These are phyloP conservation scores for Pelobates cultripes DNA, from an alignment of 2,797 vertebrate genomes.

Conservation along the genomic window DNA sequence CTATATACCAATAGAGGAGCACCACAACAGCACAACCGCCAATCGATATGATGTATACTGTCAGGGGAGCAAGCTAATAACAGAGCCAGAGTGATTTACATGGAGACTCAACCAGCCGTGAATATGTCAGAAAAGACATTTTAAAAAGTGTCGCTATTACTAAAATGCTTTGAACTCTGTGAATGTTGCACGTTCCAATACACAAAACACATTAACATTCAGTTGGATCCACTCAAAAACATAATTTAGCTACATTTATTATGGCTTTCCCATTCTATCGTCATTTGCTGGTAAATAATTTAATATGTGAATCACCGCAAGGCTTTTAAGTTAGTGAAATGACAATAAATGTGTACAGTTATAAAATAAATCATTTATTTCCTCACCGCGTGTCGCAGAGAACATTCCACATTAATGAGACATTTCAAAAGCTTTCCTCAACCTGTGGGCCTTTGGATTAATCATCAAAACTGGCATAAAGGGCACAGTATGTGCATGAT, in stretches of 20 bases:
- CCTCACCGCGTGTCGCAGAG: not conserved
- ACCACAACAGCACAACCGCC: too few species aligned
- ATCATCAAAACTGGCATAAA: not conserved
- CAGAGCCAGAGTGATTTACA: too few species aligned
- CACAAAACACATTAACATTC: not conserved
- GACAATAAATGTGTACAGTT: constrained; percentile 1
- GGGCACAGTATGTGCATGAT: not conserved
- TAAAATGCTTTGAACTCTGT: too few species aligned
- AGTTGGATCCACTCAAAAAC: not conserved
- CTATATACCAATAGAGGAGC: too few species aligned
- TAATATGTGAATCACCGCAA: not conserved
- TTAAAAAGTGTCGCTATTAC: too few species aligned
- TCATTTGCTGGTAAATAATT: not conserved
- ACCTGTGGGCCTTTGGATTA: not conserved
- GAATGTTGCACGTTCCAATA: not conserved
- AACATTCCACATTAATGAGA: not conserved
- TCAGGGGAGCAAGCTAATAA: too few species aligned
- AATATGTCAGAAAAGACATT: too few species aligned
- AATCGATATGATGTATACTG: too few species aligned
- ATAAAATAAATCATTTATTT: not conserved
- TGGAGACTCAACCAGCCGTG: too few species aligned
- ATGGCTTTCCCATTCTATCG: not conserved
- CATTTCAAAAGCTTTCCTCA: not conserved
- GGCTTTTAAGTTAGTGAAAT: not conserved
- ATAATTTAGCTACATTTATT: not conserved